Evolutionary conservation across 2,113 vertebrate species (phyloP).

Genomic region (Hippopotamus amphibius): DNA sequence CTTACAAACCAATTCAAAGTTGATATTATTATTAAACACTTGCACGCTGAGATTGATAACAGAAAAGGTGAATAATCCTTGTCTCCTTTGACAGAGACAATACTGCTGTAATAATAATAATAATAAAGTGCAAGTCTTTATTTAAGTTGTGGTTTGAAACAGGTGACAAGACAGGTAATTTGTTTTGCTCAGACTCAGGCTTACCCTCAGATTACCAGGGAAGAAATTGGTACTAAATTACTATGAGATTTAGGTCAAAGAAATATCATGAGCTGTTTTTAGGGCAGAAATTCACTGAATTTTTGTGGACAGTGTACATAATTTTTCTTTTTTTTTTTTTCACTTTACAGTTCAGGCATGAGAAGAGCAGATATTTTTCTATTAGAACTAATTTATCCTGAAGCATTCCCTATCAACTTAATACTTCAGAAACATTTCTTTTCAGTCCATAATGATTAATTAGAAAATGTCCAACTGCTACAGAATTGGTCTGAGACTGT

Average conservation of each 20-base stretch:
- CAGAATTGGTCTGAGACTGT: background rate
- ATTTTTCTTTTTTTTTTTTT: background rate
- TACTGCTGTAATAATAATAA: background rate
- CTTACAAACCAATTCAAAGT: background rate
- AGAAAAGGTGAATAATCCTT: background rate
- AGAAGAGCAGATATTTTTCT: background rate
- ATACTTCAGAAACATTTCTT: slow-evolving; percentile 7
- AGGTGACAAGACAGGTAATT: background rate
- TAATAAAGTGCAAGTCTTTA: background rate
- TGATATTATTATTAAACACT: background rate
- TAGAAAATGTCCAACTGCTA: background rate
- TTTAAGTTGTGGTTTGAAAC: background rate
- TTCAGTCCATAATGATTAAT: slow-evolving; percentile 18
- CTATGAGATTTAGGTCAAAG: slow-evolving; percentile 21
- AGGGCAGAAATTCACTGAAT: background rate
- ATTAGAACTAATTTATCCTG: slow-evolving; percentile 1
- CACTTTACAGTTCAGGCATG: background rate
- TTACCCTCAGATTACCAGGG: background rate
- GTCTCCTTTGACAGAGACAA: background rate
- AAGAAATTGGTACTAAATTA: slow-evolving; percentile 35
- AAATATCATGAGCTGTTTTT: background rate
- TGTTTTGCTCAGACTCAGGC: background rate
- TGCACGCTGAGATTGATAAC: background rate
- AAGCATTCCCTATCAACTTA: background rate
- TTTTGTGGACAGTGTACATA: background rate